Percentiles rank a stretch among this genome's conserved stretches.
phyloP scores from a whole-genome alignment of 2,888 invertebrate genomes.

The Synergus gifuensis region DNA sequence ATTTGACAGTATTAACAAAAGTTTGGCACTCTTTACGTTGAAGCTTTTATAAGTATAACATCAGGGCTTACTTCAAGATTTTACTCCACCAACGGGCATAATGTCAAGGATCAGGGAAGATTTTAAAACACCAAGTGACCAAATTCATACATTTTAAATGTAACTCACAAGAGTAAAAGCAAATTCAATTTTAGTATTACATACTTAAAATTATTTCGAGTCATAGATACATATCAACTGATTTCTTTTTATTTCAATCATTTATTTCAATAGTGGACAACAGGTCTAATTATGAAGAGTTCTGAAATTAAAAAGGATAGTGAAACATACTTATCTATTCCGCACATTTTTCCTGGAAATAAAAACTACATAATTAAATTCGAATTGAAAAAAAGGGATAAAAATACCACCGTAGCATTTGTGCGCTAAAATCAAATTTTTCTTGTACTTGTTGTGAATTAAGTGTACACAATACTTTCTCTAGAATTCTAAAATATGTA shows the following conservation, averaged over 20 bases:
- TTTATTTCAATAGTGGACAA: neutral
- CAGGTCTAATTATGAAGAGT: neutral
- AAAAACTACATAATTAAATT: neutral
- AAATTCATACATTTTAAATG: neutral
- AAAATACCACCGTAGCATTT: neutral
- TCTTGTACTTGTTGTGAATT: neutral
- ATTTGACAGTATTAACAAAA: neutral
- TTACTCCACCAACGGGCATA: neutral
- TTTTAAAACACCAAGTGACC: neutral
- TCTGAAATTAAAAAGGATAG: neutral
- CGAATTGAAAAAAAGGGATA: neutral
- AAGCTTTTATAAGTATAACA: neutral
- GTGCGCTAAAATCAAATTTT: neutral
- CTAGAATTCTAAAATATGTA: neutral
- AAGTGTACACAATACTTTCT: neutral
- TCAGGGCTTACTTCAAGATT: neutral
- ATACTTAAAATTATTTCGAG: neutral
- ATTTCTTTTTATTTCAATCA: neutral
- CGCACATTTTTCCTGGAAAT: neutral
- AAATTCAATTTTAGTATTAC: neutral
- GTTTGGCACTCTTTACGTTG: neutral
- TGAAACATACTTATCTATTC: neutral
- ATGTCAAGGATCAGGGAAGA: constrained; percentile 7
- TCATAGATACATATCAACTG: neutral
- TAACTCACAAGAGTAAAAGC: neutral